Percentiles rank a stretch among this genome's conserved stretches.
Evolutionary conservation across 2,888 invertebrate species (phyloP).

Genomic region (Argyresthia albistria): DNA sequence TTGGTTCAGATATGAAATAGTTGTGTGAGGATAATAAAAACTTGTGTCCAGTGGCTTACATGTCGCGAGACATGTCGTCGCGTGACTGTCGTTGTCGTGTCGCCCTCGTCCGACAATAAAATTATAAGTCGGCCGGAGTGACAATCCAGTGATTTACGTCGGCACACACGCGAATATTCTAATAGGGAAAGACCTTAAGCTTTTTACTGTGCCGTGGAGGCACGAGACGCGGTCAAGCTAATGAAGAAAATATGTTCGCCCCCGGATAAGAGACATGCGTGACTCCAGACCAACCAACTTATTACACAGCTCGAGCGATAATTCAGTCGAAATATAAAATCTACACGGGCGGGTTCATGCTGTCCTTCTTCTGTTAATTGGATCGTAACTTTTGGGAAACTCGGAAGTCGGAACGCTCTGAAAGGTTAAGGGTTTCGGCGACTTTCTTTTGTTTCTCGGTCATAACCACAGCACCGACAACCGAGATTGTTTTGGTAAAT

Average conservation of each 20-base stretch:
- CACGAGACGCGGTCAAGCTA: slow-evolving; percentile 57
- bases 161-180: slow-evolving; percentile 58
- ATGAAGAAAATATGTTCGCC: slow-evolving; percentile 55
- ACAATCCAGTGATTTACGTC: slow-evolving; percentile 71
- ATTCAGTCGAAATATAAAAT: neutral
- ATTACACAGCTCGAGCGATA: neutral
- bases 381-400: neutral
- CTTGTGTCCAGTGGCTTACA: slow-evolving; percentile 31
- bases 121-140: slow-evolving; percentile 70
- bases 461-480: no score
- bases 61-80: slow-evolving; percentile 28
- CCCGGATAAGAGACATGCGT: slow-evolving; percentile 31
- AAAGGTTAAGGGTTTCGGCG: no score
- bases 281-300: neutral
- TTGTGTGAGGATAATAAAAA: neutral
- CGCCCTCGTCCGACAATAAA: slow-evolving; percentile 66
- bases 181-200: slow-evolving; percentile 48
- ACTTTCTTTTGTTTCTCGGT: no score
- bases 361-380: neutral
- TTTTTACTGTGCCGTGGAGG: slow-evolving; percentile 38
- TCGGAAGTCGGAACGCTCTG: no score
- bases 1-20: neutral
- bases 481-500: no score
- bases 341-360: neutral
- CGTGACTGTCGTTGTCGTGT: slow-evolving; percentile 44